Percentiles rank a stretch among this genome's conserved stretches.
These are phyloP conservation scores for Lysiphlebus fabarum DNA, from an alignment of 1,140 invertebrate species.

Conservation along the genomic window DNA sequence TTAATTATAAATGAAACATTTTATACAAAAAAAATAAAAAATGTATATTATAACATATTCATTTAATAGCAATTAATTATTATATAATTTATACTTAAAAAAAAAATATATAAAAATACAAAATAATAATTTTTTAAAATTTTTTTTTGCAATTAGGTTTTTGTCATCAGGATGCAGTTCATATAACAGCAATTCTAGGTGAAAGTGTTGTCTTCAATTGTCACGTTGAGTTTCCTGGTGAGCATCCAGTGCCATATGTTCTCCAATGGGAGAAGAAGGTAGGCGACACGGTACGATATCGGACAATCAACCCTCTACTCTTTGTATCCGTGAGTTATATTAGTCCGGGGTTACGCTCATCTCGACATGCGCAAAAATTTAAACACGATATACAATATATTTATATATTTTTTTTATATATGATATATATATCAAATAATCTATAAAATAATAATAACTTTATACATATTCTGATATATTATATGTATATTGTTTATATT, in stretches of 20 bases:
- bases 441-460: too few relatives aligned
- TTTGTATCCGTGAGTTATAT: conserved; percentile 56
- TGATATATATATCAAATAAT: too few relatives aligned
- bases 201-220: conserved; percentile 95
- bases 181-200: conserved; percentile 91
- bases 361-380: conserved; percentile 30
- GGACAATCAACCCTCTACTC: conserved; percentile 63
- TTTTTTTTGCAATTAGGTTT: conserved; percentile 57
- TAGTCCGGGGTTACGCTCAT: conserved; percentile 46
- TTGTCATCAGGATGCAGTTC: conserved; percentile 82
- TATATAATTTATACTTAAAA: too few relatives aligned
- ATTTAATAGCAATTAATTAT: too few relatives aligned
- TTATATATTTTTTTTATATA: too few relatives aligned
- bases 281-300: conserved; percentile 87
- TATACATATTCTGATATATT: too few relatives aligned
- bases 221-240: conserved; percentile 91
- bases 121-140: conserved; percentile 6
- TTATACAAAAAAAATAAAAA: too few relatives aligned
- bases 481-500: too few relatives aligned
- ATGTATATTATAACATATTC: too few relatives aligned
- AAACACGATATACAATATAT: too few relatives aligned
- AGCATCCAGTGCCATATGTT: conserved; percentile 91
- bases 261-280: conserved; percentile 98
- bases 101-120: too few relatives aligned
- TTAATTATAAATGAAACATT: too few relatives aligned